Conservation (phyloP, 1,140 invertebrate species). For the Drosophila serrata region DNA sequence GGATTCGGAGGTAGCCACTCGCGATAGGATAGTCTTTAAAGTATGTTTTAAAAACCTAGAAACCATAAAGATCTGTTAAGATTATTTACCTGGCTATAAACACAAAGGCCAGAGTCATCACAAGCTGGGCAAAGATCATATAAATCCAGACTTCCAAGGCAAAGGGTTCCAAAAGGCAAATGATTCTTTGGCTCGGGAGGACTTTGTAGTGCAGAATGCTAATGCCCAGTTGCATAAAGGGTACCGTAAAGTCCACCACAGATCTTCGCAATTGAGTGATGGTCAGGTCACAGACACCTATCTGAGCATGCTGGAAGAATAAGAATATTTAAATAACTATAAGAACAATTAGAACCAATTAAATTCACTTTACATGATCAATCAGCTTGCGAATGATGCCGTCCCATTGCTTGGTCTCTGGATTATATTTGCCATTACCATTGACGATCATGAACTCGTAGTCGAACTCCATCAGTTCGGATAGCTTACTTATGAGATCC, state of each 20-base stretch:
- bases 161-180: conserved; percentile 97
- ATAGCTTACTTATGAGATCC: conserved; percentile 90
- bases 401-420: conserved; percentile 91
- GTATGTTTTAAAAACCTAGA: too few relatives aligned
- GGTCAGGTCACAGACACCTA: conserved; percentile 95
- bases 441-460: conserved; percentile 90
- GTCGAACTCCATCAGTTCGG: conserved; percentile 90
- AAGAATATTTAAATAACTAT: neutral
- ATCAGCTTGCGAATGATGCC: conserved; percentile 93
- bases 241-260: conserved; percentile 95
- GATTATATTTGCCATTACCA: conserved; percentile 89
- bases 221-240: conserved; percentile 96
- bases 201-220: conserved; percentile 95
- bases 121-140: conserved; percentile 96
- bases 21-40: conserved; percentile 90
- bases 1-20: conserved; percentile 95
- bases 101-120: conserved; percentile 95
- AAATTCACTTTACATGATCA: conserved; percentile 88
- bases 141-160: conserved; percentile 98
- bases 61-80: fast-evolving
- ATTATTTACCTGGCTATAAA: conserved; percentile 93
- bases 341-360: too few relatives aligned
- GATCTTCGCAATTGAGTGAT: conserved; percentile 93
- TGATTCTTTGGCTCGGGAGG: conserved; percentile 95
- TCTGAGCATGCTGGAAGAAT: conserved; percentile 90